These are phyloP conservation scores for Falco naumanni DNA, from an alignment of 2,797 vertebrate species.

Conservation along the genomic window DNA sequence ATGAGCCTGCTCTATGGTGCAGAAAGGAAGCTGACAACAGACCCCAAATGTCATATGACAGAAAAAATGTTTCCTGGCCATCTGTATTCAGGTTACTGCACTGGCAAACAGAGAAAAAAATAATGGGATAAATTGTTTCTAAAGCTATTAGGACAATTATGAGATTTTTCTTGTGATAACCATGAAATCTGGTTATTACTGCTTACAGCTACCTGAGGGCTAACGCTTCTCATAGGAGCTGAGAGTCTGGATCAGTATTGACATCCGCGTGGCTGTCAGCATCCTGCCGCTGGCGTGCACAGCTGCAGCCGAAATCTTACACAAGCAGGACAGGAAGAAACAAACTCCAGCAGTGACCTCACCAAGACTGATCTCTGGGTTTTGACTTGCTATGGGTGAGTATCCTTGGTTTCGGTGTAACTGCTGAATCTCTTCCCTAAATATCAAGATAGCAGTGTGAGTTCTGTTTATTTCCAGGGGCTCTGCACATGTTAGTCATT, in stretches of 20 bases:
- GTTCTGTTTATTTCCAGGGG: background rate
- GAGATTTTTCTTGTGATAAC: background rate
- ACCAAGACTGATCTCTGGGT: background rate
- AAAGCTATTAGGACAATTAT: background rate
- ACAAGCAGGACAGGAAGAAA: background rate
- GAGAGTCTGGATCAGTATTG: background rate
- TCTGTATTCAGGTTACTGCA: background rate
- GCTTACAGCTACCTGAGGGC: background rate
- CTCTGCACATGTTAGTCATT: background rate
- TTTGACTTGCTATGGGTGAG: background rate
- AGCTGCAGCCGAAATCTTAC: constrained; percentile 8
- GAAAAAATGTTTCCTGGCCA: constrained; percentile 2
- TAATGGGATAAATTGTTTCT: background rate
- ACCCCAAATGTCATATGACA: background rate
- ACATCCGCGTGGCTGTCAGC: background rate
- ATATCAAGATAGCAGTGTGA: background rate
- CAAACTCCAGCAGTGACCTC: background rate
- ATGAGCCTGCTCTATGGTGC: background rate
- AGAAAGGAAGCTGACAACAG: background rate
- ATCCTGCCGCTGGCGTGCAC: background rate
- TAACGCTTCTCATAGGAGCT: background rate
- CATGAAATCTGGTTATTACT: background rate
- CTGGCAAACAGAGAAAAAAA: background rate
- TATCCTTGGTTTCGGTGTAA: background rate
- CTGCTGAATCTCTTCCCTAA: background rate